These are phyloP conservation scores for Neofelis nebulosa DNA, from an alignment of 2,113 vertebrate species.

Conservation along the genomic window DNA sequence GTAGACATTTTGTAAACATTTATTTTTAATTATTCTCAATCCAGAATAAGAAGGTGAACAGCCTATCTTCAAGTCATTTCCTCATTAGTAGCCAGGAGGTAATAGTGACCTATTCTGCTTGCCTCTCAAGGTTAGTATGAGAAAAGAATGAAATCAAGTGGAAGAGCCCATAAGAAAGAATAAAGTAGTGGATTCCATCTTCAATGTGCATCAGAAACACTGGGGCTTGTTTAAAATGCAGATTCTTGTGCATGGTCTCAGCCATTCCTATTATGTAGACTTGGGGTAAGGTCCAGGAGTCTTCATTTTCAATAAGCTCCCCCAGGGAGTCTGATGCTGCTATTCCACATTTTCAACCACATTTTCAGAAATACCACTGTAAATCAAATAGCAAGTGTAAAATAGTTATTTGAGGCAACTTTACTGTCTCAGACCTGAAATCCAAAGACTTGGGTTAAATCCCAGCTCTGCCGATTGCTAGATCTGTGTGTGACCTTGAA, in stretches of 20 bases:
- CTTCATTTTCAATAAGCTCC: not conserved
- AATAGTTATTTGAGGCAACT: not conserved
- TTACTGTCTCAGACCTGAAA: not conserved
- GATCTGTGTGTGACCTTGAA: not conserved
- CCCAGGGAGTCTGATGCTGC: not conserved
- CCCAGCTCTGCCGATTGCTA: not conserved
- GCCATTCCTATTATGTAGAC: not conserved
- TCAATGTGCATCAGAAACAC: not conserved
- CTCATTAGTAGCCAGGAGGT: not conserved
- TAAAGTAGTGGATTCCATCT: not conserved
- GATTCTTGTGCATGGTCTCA: not conserved
- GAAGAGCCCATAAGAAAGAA: not conserved
- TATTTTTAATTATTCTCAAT: not conserved
- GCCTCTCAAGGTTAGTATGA: not conserved
- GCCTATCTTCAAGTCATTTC: not conserved
- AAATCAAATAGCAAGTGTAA: slow-evolving; percentile 21
- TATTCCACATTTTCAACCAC: not conserved
- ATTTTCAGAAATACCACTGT: not conserved
- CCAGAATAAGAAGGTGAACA: not conserved
- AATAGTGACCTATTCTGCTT: not conserved
- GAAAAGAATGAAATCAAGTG: not conserved
- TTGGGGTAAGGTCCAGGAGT: not conserved
- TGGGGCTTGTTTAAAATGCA: not conserved
- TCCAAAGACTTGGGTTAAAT: slow-evolving; percentile 23
- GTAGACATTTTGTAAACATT: not conserved